Percentiles rank a stretch among this genome's conserved stretches.
These are phyloP conservation scores for Syngnathus floridae DNA, from an alignment of 2,113 vertebrate genomes.

Conservation along the genomic window DNA sequence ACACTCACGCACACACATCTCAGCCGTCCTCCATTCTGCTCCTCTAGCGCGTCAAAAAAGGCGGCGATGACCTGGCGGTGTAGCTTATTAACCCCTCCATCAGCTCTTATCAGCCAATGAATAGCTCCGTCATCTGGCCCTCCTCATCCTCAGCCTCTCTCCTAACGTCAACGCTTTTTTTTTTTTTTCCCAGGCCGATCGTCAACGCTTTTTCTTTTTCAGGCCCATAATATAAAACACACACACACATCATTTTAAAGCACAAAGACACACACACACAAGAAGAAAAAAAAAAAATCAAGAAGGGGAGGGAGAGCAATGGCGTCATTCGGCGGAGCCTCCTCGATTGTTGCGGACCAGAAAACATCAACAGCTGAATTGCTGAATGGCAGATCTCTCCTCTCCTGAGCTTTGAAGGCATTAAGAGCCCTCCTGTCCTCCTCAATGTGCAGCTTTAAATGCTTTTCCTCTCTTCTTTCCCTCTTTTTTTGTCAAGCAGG, in stretches of 20 bases:
- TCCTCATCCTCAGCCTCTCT: constrained; percentile 23
- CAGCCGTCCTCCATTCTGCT: constrained; percentile 49
- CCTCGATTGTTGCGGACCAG: constrained; percentile 78
- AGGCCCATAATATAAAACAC: constrained; percentile 10
- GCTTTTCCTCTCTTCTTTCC: constrained; percentile 71
- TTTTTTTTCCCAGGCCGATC: constrained; percentile 21
- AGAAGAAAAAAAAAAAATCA: background rate
- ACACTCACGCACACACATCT: constrained; percentile 7
- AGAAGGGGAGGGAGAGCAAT: constrained; percentile 20
- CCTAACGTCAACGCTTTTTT: background rate
- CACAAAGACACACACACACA: background rate
- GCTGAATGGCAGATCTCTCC: constrained; percentile 96
- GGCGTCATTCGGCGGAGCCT: constrained; percentile 58
- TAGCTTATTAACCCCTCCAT: constrained; percentile 71
- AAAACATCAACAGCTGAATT: constrained; percentile 94
- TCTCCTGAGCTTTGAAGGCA: constrained; percentile 91
- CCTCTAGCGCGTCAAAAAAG: constrained; percentile 49
- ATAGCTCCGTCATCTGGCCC: constrained; percentile 59
- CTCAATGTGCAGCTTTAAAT: constrained; percentile 86
- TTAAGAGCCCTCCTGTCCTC: constrained; percentile 96
- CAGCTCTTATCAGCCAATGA: constrained; percentile 67
- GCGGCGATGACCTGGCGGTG: constrained; percentile 63
- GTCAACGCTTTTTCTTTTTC: constrained; percentile 24
- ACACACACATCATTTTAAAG: constrained; percentile 1
- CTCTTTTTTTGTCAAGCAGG: constrained; percentile 82